These are phyloP conservation scores for Ianthella basta DNA, from an alignment of 37 sponge, comb jelly and placozoan species.

Conservation along the genomic window DNA sequence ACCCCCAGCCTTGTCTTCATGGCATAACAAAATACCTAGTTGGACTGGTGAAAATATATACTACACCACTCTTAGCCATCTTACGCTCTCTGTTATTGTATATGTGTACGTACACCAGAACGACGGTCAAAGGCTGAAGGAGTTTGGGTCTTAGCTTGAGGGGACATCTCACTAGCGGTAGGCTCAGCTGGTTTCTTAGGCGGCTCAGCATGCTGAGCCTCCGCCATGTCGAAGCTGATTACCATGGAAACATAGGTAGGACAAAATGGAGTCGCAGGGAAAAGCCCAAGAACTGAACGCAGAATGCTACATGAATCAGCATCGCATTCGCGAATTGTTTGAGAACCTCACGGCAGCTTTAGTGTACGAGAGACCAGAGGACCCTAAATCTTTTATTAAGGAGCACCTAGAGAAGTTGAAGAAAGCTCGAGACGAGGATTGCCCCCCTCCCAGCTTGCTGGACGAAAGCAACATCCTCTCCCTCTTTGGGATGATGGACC, in stretches of 20 bases:
- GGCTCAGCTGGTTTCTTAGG: too few species aligned
- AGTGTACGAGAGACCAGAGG: constrained; percentile 80
- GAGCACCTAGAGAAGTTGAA: constrained; percentile 73
- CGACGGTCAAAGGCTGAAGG: too few species aligned
- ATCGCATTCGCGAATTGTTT: constrained; percentile 80
- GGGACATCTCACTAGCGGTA: too few species aligned
- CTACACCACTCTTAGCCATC: too few species aligned
- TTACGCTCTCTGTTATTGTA: too few species aligned
- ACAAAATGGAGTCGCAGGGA: constrained; percentile 25
- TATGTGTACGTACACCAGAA: too few species aligned
- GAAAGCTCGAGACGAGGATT: constrained; percentile 46
- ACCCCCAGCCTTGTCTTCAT: too few species aligned
- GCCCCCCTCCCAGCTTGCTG: constrained; percentile 68
- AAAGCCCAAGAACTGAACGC: constrained; percentile 35
- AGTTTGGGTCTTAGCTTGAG: too few species aligned
- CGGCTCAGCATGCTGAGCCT: not conserved
- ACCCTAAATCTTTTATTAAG: constrained; percentile 76
- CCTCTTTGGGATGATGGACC: constrained; percentile 90
- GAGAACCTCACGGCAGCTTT: constrained; percentile 86
- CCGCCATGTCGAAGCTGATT: constrained; percentile 12
- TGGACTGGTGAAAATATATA: too few species aligned
- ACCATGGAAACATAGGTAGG: constrained; percentile 4
- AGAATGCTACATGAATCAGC: constrained; percentile 70
- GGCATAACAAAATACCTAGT: too few species aligned
- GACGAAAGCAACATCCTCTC: constrained; percentile 83